Base-by-base conservation (phyloP, 1,140 invertebrate species). In the Cydia pomonella region DNA sequence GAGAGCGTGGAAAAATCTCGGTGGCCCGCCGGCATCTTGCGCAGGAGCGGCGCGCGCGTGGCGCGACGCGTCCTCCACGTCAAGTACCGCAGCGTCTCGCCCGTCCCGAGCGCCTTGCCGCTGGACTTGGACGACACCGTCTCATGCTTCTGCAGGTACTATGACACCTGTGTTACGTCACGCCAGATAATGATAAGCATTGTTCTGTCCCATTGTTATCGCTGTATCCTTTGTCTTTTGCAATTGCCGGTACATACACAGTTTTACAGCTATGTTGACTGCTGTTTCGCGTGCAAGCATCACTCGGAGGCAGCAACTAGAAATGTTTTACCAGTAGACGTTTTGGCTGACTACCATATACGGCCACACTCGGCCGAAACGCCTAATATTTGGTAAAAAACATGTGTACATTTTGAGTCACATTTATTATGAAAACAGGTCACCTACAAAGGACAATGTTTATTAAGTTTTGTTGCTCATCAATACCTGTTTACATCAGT, bases 71-170 rank as follows among this genome's bases (percentile, higher is more conserved):
- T 91, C 87, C 83, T 93, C 85, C 81, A 91, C 92, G 85, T 93
- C 87, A 86, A 93, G 89, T 86, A 92, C 90, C 88, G 91, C 84
- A 86, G 82, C 85, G 91, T 85, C 83, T 82, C 72, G 79, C 79
- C 29, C 76, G 81, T 62, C 74, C 86, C 88, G 74, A 81, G 93
- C 76, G 91, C 93, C 50, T 87, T 94, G 77, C 93, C 95, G 6
- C 89, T 95, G 77, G 95, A 96, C 82, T 92, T 95, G 76, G 96
- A 96, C 89, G 95, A 96, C 87, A 96, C 95, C 23, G 95, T 96
- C 86, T 95, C 95, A 76, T 96, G 95, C 88, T 96, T 96, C 90
- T 96, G 96, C 94, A 95, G 96, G 95, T 96, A 89, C 63, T 53
- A 23, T 13, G 33, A 44, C 82, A 87, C 87, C 85, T 89, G 85